Evolutionary conservation across 2,113 vertebrate species (phyloP), one percentile per base, ranked within the genome.

Genomic region (Perca flavescens): DNA sequence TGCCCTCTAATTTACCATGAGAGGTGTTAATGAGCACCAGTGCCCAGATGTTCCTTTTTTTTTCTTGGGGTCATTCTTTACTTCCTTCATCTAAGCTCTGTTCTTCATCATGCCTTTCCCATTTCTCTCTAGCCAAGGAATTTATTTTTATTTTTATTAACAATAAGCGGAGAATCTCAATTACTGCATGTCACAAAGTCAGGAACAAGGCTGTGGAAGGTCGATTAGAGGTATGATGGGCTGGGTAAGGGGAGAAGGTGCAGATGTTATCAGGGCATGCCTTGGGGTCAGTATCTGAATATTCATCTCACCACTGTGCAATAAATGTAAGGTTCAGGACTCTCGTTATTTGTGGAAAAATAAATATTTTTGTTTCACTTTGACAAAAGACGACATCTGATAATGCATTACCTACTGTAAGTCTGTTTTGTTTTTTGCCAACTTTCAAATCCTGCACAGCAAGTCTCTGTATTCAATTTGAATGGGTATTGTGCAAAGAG

Each of bases 81-180:
- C 54, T 46, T 68, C 16, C 40, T 15, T 64, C 13, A 10, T 79
- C 8, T 52, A 22, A 54, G 21, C 50, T 31, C 28, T n/a, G 31
- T 12, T 77, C 68, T 83, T 57, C 70, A 65, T 75, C 52, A 68
- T 66, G 49, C 61, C n/a, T 80, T 65, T 21, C n/a, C 76, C 9
- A 2, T 28, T 77, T 71, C 56, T 77, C 43, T 54, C 43, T 75
- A 46, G 56, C 65, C n/a, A 52, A 62, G 61, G 43, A 70, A 28
- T 28, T 28, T 28, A 2, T 70, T 61, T 43, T 67, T 79, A 89
- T 91, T 43, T 86, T 92, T 92, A 94, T 94, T 57, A 86, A 90
- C 87, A 88, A 79, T 90, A 84, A 89, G 86, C 85, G 63, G 83
- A 70, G 80, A 90, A 86, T 94, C 88, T 92, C 86, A 91, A 86